Evolutionary conservation across 2,888 invertebrate species (phyloP).

Genomic region (Amiota mariae): DNA sequence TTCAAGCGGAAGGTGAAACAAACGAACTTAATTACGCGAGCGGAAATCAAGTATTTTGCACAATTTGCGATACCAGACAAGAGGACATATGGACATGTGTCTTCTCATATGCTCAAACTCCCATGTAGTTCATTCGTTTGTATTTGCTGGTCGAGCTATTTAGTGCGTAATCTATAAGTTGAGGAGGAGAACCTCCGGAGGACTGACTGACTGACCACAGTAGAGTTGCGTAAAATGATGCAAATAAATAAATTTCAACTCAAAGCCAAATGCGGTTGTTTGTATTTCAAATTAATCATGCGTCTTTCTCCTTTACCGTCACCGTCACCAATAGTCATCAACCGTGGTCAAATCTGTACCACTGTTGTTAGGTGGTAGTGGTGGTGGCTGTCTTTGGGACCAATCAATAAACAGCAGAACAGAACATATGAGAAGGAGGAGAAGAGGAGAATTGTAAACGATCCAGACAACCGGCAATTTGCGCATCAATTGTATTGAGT

Average conservation of each 20-base stretch:
- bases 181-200: too few species aligned
- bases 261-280: conserved; percentile 49
- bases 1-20: conserved; percentile 44
- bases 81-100: neutral
- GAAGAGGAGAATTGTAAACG: conserved; percentile 64
- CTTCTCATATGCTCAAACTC: too few species aligned
- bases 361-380: neutral
- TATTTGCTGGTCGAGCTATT: neutral
- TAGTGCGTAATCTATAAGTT: conserved; percentile 1
- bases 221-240: conserved; percentile 13
- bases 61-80: conserved; percentile 52
- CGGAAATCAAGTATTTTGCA: conserved; percentile 67
- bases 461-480: conserved; percentile 67
- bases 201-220: conserved; percentile 35
- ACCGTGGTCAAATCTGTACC: neutral
- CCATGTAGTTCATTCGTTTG: neutral
- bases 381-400: too few species aligned
- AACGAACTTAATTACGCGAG: conserved; percentile 66
- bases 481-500: conserved; percentile 66
- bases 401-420: too few species aligned
- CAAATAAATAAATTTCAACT: conserved; percentile 24
- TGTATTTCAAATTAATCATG: conserved; percentile 67
- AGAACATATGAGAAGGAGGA: neutral
- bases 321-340: neutral
- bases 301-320: conserved; percentile 39